Conservation (phyloP, 2,888 invertebrate species). For the Tortricodes alternella region DNA sequence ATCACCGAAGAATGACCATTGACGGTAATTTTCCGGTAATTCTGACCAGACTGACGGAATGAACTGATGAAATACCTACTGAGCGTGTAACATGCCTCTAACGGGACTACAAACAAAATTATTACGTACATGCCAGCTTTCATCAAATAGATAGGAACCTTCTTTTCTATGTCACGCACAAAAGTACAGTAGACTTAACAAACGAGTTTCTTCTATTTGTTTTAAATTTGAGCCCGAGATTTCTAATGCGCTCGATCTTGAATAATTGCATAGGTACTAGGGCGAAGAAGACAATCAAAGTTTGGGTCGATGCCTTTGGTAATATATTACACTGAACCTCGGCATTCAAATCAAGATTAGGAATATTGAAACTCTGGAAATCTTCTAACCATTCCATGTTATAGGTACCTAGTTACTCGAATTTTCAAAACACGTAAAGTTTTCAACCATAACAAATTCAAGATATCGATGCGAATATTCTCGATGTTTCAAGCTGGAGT, state of each 20-base stretch:
- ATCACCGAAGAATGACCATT: too few species aligned
- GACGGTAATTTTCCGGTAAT: too few species aligned
- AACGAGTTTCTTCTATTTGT: slow-evolving; percentile 24
- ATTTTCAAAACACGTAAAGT: too few species aligned
- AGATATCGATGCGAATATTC: slow-evolving; percentile 9
- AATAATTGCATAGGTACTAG: not conserved
- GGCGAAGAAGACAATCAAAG: not conserved
- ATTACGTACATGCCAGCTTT: not conserved
- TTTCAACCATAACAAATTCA: not conserved
- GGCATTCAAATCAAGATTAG: not conserved
- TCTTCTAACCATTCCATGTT: too few species aligned
- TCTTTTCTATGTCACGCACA: not conserved
- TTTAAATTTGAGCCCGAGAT: slow-evolving; percentile 8
- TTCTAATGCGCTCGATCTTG: slow-evolving; percentile 2
- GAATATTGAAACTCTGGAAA: too few species aligned
- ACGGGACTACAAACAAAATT: not conserved
- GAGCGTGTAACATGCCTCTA: too few species aligned
- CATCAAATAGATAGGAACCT: slow-evolving; percentile 9
- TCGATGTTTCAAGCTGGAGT: not conserved
- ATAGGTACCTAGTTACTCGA: too few species aligned
- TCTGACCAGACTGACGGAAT: too few species aligned
- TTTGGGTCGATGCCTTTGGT: not conserved
- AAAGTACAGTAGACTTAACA: slow-evolving; percentile 7
- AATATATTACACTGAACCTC: not conserved
- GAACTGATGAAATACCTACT: too few species aligned